Base-by-base conservation (phyloP, 2,113 vertebrate species). In the Scartelaos histophorus region DNA sequence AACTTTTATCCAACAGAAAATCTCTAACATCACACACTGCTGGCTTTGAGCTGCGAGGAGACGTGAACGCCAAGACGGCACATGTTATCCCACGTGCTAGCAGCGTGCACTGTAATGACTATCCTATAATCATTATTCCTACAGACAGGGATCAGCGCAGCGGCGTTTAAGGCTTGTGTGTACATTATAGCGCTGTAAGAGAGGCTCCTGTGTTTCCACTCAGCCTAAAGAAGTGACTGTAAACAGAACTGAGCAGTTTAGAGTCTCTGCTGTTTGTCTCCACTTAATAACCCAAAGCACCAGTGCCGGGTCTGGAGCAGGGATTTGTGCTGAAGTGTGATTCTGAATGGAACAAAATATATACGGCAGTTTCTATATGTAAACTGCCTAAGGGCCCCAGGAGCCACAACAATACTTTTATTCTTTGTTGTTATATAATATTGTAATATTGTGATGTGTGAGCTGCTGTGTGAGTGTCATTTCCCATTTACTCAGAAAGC, bases 211-310 rank as follows among this genome's bases (percentile, higher is more conserved):
- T 75, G 49, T 84, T 89, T 86, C 74, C 82, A 83, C 67, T 76
- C 66, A 0, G 13, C 73, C 62, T 49, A 64, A 68, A 60, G 67
- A 56, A 74, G 43, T 69, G 43, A 67, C 87, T 83, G 83, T 70
- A 88, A 86, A 87, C 82, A 73, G n/a, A 29, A 29, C 2, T 4
- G 29, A 57, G 56, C 13, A 58, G 65, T 78, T 85, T 70, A 73
- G 79, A 53, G 7, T 66, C 73, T 78, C 75, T 86, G 86, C 80
- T 77, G 82, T 91, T 87, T 86, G 70, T 87, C 86, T 88, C 82
- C 73, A 61, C 83, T 83, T 80, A 82, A 81, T 71, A 73, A 88
- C 82, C 25, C 29, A 29, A 29, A 29, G 29, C 29, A 29, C 29
- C 29, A 29, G 29, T 4, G 29, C 2, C 29, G 29, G 29, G 4